These are phyloP conservation scores for Cydia fagiglandana DNA, from an alignment of 1,140 invertebrate genomes.

Conservation along the genomic window DNA sequence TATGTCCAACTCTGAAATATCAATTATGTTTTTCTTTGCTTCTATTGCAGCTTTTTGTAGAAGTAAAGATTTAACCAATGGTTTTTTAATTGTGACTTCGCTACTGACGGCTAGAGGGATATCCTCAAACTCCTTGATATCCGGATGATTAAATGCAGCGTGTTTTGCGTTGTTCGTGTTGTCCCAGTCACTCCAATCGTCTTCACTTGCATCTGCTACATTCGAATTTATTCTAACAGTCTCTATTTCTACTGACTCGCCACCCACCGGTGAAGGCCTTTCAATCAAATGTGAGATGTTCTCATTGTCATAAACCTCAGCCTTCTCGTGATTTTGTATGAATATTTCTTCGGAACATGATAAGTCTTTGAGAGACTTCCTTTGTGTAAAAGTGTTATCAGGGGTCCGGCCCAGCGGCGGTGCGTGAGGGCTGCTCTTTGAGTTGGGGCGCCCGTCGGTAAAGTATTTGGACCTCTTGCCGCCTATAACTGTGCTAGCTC, in stretches of 20 bases:
- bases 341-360: conserved; percentile 58
- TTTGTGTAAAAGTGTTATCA: conserved; percentile 44
- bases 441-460: conserved; percentile 87
- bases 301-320: conserved; percentile 52
- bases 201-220: conserved; percentile 56
- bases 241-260: conserved; percentile 84
- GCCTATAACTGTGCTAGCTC: conserved; percentile 88
- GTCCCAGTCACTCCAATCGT: conserved; percentile 90
- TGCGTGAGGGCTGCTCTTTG: conserved; percentile 57
- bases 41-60: conserved; percentile 69
- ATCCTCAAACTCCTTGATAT: conserved; percentile 34
- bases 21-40: conserved; percentile 77
- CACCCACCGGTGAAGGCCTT: conserved; percentile 89
- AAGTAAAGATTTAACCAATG: conserved; percentile 44
- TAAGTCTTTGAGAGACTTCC: conserved; percentile 58
- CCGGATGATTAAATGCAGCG: conserved; percentile 30
- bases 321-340: conserved; percentile 46
- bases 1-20: conserved; percentile 87
- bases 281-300: conserved; percentile 80
- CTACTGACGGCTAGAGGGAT: conserved; percentile 31
- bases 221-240: conserved; percentile 53
- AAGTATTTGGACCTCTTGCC: conserved; percentile 89
- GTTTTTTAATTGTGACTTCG: conserved; percentile 37
- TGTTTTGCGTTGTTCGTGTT: conserved; percentile 60
- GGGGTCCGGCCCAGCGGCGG: conserved; percentile 39